These are phyloP conservation scores for Campoplex nolae DNA, from an alignment of 2,888 invertebrate genomes.

Conservation along the genomic window DNA sequence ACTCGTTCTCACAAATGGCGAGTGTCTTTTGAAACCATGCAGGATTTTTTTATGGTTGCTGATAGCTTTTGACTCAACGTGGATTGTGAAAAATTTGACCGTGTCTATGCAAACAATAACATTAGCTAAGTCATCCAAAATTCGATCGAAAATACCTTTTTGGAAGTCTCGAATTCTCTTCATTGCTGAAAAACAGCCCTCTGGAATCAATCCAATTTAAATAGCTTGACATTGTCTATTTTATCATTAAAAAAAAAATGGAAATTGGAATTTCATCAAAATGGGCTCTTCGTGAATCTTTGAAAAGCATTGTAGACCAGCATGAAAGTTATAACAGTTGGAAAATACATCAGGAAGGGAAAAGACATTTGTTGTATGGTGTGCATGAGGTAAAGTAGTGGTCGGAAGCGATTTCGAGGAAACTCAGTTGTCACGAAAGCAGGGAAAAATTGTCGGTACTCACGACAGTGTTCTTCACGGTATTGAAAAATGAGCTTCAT, in stretches of 20 bases:
- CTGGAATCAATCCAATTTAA: not conserved
- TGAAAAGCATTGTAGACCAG: conserved; percentile 28
- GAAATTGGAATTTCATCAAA: not conserved
- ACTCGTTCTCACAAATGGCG: not conserved
- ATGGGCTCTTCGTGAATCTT: not conserved
- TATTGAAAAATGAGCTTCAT: conserved; percentile 16
- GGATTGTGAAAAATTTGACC: no score
- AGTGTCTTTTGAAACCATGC: not conserved
- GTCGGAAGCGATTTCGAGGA: conserved; percentile 39
- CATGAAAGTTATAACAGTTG: conserved; percentile 16
- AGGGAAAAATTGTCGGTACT: conserved; percentile 16
- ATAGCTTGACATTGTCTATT: not conserved
- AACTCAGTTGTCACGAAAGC: conserved; percentile 46
- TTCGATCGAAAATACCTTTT: no score
- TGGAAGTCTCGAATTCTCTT: not conserved
- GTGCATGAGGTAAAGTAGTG: conserved; percentile 19
- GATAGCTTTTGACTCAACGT: not conserved
- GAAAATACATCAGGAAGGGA: not conserved
- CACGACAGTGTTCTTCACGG: not conserved
- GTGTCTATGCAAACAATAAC: no score
- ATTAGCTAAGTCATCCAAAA: no score
- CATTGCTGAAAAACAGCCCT: not conserved
- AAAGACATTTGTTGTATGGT: not conserved
- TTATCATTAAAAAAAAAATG: not conserved
- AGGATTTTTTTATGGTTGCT: not conserved